phyloP scores from a whole-genome alignment of 2,113 vertebrate genomes.

The Sprattus sprattus region DNA sequence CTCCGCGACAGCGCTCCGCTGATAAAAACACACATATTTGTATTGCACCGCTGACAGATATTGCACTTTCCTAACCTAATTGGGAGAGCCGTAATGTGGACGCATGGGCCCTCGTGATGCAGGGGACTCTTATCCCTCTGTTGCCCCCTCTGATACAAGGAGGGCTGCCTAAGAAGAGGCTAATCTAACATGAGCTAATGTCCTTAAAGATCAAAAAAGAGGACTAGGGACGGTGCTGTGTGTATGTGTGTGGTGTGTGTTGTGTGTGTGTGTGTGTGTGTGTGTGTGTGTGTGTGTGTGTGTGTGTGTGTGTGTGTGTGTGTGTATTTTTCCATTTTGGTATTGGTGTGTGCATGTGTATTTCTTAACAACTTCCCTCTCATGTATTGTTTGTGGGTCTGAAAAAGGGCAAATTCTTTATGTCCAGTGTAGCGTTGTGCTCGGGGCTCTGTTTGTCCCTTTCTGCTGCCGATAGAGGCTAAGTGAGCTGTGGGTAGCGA shows the following conservation, averaged over 20 bases:
- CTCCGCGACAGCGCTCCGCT: conserved; percentile 67
- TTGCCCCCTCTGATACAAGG: conserved; percentile 61
- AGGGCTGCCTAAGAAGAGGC: conserved; percentile 65
- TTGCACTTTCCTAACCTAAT: conserved; percentile 95
- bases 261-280: not conserved
- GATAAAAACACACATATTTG: conserved; percentile 96
- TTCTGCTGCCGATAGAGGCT: too few species aligned
- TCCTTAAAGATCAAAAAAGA: conserved; percentile 56
- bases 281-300: conserved; percentile 17
- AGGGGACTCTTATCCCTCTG: conserved; percentile 61
- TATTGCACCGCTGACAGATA: conserved; percentile 98
- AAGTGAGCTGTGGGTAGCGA: not conserved
- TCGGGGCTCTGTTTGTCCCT: too few species aligned
- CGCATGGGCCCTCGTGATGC: conserved; percentile 84
- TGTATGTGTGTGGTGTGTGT: conserved; percentile 19
- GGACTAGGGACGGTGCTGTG: not conserved
- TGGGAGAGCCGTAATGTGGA: conserved; percentile 85
- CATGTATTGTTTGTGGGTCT: not conserved
- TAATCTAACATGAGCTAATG: conserved; percentile 71
- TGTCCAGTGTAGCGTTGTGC: not conserved
- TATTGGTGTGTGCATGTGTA: not conserved
- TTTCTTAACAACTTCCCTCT: not conserved
- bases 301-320: not conserved
- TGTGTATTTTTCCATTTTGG: not conserved
- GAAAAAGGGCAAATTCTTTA: not conserved